phyloP scores from a whole-genome alignment of 2,888 invertebrate genomes.

The Torymus auratus region DNA sequence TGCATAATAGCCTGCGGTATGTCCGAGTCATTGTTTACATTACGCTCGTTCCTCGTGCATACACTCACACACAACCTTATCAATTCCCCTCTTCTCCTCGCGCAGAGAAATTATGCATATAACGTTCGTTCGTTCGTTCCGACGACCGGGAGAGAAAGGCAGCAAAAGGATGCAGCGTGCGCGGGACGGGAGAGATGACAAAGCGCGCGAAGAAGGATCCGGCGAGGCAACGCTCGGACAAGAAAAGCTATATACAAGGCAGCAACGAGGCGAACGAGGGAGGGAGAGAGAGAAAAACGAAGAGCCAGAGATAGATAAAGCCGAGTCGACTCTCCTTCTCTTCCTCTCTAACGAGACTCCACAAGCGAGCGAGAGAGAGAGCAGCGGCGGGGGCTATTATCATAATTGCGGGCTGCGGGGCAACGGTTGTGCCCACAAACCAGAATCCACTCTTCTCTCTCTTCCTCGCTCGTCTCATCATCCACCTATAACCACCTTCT shows the following conservation, averaged over 20 bases:
- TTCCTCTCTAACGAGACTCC: conserved; percentile 64
- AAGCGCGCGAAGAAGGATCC: conserved; percentile 34
- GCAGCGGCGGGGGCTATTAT: conserved; percentile 70
- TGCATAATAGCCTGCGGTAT: conserved; percentile 50
- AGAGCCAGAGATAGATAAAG: conserved; percentile 66
- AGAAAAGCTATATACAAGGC: conserved; percentile 9
- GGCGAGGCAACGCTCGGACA: conserved; percentile 1
- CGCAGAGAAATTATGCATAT: conserved; percentile 36
- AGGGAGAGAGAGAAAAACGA: conserved; percentile 66
- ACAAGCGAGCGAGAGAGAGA: conserved; percentile 50
- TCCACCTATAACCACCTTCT: conserved; percentile 63
- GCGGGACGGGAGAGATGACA: conserved; percentile 49
- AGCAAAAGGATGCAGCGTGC: background rate
- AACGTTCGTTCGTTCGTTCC: background rate
- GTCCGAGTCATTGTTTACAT: conserved; percentile 55
- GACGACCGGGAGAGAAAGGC: conserved; percentile 3
- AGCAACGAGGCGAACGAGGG: conserved; percentile 2
- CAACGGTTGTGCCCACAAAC: conserved; percentile 76
- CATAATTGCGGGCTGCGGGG: conserved; percentile 76
- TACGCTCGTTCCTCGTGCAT: conserved; percentile 14
- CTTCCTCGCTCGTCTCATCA: conserved; percentile 70
- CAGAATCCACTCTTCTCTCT: conserved; percentile 72
- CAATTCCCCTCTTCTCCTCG: conserved; percentile 23
- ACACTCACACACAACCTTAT: conserved; percentile 40
- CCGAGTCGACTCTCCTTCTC: conserved; percentile 71